Evolutionary conservation across 2,797 vertebrate genomes (phyloP).

Genomic region (Varecia variegata): DNA sequence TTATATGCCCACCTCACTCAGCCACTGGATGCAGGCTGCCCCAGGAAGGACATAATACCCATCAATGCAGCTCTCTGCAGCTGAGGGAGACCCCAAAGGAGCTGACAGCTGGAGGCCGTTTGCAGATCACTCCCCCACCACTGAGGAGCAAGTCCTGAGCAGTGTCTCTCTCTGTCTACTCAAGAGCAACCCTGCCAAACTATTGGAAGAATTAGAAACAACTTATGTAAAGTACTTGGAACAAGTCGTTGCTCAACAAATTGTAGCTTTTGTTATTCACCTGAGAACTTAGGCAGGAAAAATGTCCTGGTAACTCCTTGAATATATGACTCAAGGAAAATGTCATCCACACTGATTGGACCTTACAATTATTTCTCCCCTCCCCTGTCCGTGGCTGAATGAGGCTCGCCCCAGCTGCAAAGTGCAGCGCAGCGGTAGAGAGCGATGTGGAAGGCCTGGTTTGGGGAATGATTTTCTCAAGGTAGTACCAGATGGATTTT

Average conservation of each 20-base stretch:
- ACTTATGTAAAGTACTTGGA: neutral
- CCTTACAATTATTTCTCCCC: neutral
- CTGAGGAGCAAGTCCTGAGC: neutral
- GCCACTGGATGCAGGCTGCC: neutral
- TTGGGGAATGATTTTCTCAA: neutral
- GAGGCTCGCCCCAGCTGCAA: neutral
- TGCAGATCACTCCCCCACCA: neutral
- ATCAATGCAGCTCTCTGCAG: neutral
- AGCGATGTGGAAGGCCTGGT: neutral
- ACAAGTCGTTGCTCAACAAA: neutral
- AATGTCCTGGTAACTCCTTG: neutral
- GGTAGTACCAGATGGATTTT: neutral
- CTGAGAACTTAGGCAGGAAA: neutral
- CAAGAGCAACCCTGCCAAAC: neutral
- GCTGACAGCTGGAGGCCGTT: neutral
- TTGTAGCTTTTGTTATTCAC: neutral
- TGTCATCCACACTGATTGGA: neutral
- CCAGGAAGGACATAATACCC: neutral
- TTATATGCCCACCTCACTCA: neutral
- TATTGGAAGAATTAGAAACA: neutral
- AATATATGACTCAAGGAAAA: neutral
- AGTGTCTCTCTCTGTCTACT: neutral
- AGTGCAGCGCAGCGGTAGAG: rapidly evolving
- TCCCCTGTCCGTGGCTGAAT: neutral
- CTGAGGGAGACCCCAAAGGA: neutral